phyloP scores from a whole-genome alignment of 2,888 invertebrate genomes.

The Cenopis cana region DNA sequence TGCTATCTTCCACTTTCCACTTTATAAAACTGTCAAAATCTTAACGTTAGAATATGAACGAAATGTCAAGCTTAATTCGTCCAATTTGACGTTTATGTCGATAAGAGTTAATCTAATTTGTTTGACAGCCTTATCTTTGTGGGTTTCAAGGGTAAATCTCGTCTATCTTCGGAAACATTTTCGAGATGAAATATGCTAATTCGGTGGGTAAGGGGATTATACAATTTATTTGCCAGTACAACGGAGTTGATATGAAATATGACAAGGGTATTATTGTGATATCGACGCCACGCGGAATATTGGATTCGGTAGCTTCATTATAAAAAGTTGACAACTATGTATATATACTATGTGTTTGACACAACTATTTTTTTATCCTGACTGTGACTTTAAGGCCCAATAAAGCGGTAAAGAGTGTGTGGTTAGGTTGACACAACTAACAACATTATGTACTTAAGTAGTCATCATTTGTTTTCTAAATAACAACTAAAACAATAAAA shows the following conservation, averaged over 20 bases:
- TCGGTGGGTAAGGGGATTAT: constrained; percentile 14
- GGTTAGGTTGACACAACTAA: too few relatives aligned
- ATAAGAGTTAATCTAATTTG: constrained; percentile 11
- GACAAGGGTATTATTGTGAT: not conserved
- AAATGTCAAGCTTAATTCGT: not conserved
- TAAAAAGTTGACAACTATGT: too few relatives aligned
- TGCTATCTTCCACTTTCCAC: not conserved
- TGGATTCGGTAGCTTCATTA: too few relatives aligned
- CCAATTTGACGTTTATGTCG: constrained; percentile 20
- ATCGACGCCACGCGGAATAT: too few relatives aligned
- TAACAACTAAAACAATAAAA: too few relatives aligned
- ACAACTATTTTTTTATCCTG: too few relatives aligned
- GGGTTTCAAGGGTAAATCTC: constrained; percentile 17
- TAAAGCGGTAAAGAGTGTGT: too few relatives aligned
- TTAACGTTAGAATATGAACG: not conserved
- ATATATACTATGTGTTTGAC: too few relatives aligned
- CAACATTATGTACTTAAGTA: too few relatives aligned
- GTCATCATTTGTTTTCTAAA: too few relatives aligned
- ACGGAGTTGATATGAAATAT: constrained; percentile 17
- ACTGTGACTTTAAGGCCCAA: too few relatives aligned
- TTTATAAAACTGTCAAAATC: not conserved
- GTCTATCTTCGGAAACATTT: constrained; percentile 12
- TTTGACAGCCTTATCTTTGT: constrained; percentile 4
- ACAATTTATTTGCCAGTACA: not conserved
- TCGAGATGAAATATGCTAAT: constrained; percentile 34